Conservation (phyloP, 2,113 vertebrate genomes). For the Rhegmatorhina hoffmannsi region DNA sequence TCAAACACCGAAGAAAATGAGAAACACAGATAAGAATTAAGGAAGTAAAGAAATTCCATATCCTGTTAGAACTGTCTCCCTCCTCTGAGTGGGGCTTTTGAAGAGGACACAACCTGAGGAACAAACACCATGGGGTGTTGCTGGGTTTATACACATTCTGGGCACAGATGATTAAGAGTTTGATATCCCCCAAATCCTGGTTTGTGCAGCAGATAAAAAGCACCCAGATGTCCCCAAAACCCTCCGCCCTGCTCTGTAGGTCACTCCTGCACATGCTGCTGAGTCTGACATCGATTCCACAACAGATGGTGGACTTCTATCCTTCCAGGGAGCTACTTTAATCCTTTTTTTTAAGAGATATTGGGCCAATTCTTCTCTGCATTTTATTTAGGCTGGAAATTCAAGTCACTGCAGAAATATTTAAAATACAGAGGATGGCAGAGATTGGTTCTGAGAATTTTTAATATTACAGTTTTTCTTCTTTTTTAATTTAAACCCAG, state of each 20-base stretch:
- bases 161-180: not conserved
- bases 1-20: not conserved
- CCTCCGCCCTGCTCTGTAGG: conserved; percentile 28
- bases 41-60: not conserved
- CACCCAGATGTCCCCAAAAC: conserved; percentile 64
- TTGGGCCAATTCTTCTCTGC: conserved; percentile 18
- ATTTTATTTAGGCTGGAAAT: conserved; percentile 41
- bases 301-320: conserved; percentile 56
- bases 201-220: conserved; percentile 49
- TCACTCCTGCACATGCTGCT: conserved; percentile 35
- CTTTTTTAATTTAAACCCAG: not conserved
- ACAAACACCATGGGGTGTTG: not conserved
- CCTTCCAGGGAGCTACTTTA: conserved; percentile 36
- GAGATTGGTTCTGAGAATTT: not conserved
- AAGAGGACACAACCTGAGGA: not conserved
- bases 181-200: conserved; percentile 28
- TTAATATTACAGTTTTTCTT: not conserved
- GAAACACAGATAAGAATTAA: not conserved
- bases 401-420: not conserved
- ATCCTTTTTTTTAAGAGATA: conserved; percentile 33
- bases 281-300: conserved; percentile 57
- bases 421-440: not conserved
- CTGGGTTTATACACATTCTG: not conserved
- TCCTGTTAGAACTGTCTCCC: not conserved
- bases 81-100: not conserved